Percentiles rank a stretch among this genome's conserved stretches.
Conservation (phyloP, 1,140 invertebrate species). For the Drosophila subpulchrella region DNA sequence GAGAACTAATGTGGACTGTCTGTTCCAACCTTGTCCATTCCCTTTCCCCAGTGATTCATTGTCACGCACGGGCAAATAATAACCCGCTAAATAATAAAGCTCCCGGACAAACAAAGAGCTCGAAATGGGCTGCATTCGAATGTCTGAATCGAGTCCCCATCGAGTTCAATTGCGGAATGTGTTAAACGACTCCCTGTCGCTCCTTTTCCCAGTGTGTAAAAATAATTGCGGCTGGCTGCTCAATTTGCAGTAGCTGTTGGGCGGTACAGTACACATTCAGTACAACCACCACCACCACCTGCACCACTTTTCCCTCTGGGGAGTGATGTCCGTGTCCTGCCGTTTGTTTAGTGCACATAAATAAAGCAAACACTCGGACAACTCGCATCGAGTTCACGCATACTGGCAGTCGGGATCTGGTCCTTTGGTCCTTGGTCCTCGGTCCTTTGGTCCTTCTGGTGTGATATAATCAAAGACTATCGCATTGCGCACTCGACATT, state of each 20-base stretch:
- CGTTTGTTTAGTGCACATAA: slow-evolving; percentile 72
- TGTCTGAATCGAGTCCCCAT: slow-evolving; percentile 12
- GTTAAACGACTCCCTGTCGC: slow-evolving; percentile 23
- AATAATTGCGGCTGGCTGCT: slow-evolving; percentile 65
- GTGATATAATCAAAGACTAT: slow-evolving; percentile 71
- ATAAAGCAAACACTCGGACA: slow-evolving; percentile 60
- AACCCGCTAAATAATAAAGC: slow-evolving; percentile 21
- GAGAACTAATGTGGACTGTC: slow-evolving; percentile 11
- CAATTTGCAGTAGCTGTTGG: slow-evolving; percentile 28
- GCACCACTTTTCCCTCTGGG: not conserved
- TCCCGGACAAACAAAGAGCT: slow-evolving; percentile 7
- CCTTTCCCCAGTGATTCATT: slow-evolving; percentile 12
- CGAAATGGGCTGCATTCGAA: not conserved
- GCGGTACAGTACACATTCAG: not conserved
- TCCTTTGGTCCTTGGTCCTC: slow-evolving; percentile 2
- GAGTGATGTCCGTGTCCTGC: slow-evolving; percentile 37
- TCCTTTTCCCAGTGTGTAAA: slow-evolving; percentile 17
- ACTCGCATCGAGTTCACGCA: slow-evolving; percentile 21
- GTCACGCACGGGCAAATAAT: slow-evolving; percentile 25
- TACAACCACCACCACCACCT: not conserved
- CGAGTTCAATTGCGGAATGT: slow-evolving; percentile 34
- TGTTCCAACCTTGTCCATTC: not conserved
- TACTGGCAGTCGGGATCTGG: slow-evolving; percentile 10
- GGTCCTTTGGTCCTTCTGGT: slow-evolving; percentile 24
- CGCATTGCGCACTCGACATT: slow-evolving; percentile 46